Percentiles rank a stretch among this genome's conserved stretches.
Conservation (phyloP, 92 coral and sea anemone genomes). For the Parazoanthus atlanticus region DNA sequence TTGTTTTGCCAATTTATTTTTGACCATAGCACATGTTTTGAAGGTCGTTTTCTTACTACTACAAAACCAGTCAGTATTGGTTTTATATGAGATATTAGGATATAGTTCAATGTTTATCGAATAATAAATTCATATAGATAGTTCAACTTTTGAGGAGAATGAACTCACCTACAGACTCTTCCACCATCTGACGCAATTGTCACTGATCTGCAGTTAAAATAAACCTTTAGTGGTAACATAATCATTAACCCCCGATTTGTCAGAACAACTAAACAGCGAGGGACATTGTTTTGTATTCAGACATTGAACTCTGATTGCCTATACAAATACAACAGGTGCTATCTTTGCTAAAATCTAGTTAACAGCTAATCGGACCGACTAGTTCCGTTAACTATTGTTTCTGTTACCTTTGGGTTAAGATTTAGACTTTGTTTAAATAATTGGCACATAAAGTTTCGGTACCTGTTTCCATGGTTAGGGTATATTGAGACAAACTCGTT, state of each 20-base stretch:
- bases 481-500: conserved; percentile 97
- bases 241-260: background rate
- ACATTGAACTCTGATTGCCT: too few relatives aligned
- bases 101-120: background rate
- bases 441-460: background rate
- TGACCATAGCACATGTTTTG: background rate
- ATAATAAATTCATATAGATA: too few relatives aligned
- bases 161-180: conserved; percentile 91
- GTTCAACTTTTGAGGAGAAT: background rate
- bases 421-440: too few relatives aligned
- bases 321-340: too few relatives aligned
- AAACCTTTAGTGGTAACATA: background rate
- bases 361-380: too few relatives aligned
- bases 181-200: conserved; percentile 98
- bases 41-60: background rate
- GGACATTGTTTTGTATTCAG: background rate
- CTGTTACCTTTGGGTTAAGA: too few relatives aligned
- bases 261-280: background rate
- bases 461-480: conserved; percentile 92
- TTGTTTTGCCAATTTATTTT: background rate
- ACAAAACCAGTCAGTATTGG: background rate
- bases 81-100: too few relatives aligned
- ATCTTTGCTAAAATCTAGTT: too few relatives aligned
- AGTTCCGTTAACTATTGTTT: too few relatives aligned
- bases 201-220: conserved; percentile 64